These are phyloP conservation scores for Drosophila ambigua DNA, from an alignment of 1,140 invertebrate genomes.

Conservation along the genomic window DNA sequence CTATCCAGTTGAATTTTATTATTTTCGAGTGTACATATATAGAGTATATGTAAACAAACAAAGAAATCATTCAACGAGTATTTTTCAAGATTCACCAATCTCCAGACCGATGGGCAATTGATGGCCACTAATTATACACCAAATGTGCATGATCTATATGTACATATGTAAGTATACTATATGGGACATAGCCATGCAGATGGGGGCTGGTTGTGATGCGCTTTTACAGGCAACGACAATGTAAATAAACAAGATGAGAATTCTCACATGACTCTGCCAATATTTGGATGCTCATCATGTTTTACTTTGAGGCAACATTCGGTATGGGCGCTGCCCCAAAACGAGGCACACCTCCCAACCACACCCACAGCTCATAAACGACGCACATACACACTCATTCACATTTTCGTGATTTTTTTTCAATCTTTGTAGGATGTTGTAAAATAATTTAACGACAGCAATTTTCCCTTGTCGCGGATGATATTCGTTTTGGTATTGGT, in stretches of 20 bases:
- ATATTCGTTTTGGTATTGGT: conserved; percentile 33
- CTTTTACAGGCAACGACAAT: conserved; percentile 45
- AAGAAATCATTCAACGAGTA: conserved; percentile 23
- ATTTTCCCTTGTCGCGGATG: conserved; percentile 36
- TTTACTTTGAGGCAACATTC: conserved; percentile 19
- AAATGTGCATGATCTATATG: conserved; percentile 14
- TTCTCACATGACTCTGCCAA: conserved; percentile 48
- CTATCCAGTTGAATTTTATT: no score
- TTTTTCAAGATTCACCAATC: conserved; percentile 40
- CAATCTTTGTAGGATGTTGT: conserved; percentile 57
- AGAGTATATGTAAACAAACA: conserved; percentile 32
- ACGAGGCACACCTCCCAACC: conserved; percentile 13
- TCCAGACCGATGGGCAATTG: conserved; percentile 42
- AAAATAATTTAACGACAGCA: conserved; percentile 51
- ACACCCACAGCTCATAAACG: conserved; percentile 18
- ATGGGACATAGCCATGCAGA: conserved; percentile 3
- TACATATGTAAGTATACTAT: background rate
- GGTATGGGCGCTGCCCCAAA: conserved; percentile 31
- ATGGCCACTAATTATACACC: conserved; percentile 51
- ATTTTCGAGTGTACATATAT: no score
- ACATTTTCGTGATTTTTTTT: conserved; percentile 47
- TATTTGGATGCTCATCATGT: conserved; percentile 33
- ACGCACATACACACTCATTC: conserved; percentile 3
- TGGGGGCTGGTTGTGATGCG: conserved; percentile 8
- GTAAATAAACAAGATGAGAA: conserved; percentile 53